These are phyloP conservation scores for Ectropis grisescens DNA, from an alignment of 1,140 invertebrate genomes.

Conservation along the genomic window DNA sequence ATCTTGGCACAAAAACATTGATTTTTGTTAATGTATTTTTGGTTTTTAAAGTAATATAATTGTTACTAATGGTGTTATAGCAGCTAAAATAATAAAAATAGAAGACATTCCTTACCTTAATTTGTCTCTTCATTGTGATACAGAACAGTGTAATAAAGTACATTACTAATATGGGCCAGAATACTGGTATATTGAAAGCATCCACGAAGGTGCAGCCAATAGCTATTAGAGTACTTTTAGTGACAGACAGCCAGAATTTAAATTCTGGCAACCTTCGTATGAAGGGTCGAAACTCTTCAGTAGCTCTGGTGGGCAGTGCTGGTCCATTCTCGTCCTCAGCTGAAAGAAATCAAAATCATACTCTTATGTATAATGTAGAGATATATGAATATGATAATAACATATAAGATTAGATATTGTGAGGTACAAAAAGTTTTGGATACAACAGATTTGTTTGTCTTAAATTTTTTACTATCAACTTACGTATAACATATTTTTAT, in stretches of 20 bases:
- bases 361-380: neutral
- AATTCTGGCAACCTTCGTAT: constrained; percentile 98
- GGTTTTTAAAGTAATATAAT: too few relatives aligned
- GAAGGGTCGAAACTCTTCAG: constrained; percentile 99
- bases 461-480: too few relatives aligned
- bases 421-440: too few relatives aligned
- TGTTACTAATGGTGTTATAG: too few relatives aligned
- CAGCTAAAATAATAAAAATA: too few relatives aligned
- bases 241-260: constrained; percentile 99
- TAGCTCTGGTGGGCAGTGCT: constrained; percentile 92
- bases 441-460: too few relatives aligned
- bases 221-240: constrained; percentile 94
- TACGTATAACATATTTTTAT: too few relatives aligned
- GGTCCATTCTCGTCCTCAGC: constrained; percentile 87
- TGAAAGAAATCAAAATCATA: constrained; percentile 36
- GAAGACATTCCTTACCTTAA: constrained; percentile 81
- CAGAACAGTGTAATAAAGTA: constrained; percentile 99
- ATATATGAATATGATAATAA: neutral
- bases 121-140: constrained; percentile 99
- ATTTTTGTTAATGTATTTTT: too few relatives aligned
- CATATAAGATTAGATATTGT: neutral
- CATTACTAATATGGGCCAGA: constrained; percentile 99
- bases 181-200: constrained; percentile 98
- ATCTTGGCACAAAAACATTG: too few relatives aligned
- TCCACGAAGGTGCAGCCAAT: constrained; percentile 97